Evolutionary conservation across 2,797 vertebrate species (phyloP), one percentile per base, ranked within the genome.

Genomic region (Tenualosa ilisha): DNA sequence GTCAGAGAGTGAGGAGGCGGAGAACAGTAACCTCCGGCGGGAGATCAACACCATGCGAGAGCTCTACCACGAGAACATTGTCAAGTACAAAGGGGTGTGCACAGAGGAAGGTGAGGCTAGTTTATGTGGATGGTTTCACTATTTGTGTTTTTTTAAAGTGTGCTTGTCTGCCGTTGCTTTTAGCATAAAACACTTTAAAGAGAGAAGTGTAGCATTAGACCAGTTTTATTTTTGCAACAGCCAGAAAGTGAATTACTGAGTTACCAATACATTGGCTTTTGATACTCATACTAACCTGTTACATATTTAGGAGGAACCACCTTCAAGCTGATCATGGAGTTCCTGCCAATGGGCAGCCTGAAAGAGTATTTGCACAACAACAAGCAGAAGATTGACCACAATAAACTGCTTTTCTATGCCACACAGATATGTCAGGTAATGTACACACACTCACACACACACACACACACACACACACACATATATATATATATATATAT

Each of bases 51-150:
- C 97, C 90, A 84, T 97, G 87, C 93, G 96, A 89, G 96, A 96
- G 59, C 96, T 97, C 7, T 97, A 96, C 82, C 97, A 97, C 0
- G 94, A 96, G 49, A 97, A 97, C 93, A 97, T 97, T 0, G 97
- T 97, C 82, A 97, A 97, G 63, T 97, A 97, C 86, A 97, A 97
- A 89, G 97, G 97, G 26, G 96, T 97, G 90, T 97, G 96, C 92
- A 96, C 92, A 0, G 96, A 97, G 65, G 96, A 97, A 0, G 96
- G 97, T 96, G 91, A 89, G 50, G 50, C 50, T 9, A 51, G 50
- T 51, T 51, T 51, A n/a, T 56, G 46, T 79, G 46, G 59, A 54
- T 31, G 22, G 2, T 83, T 56, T 24, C 26, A 0, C 85, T 84
- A 0, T n/a, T 61, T 24, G n/a, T 61, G 22, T 61, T 59, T 59